Conservation (phyloP, 2,113 vertebrate species). For the Apodemus speciosus region DNA sequence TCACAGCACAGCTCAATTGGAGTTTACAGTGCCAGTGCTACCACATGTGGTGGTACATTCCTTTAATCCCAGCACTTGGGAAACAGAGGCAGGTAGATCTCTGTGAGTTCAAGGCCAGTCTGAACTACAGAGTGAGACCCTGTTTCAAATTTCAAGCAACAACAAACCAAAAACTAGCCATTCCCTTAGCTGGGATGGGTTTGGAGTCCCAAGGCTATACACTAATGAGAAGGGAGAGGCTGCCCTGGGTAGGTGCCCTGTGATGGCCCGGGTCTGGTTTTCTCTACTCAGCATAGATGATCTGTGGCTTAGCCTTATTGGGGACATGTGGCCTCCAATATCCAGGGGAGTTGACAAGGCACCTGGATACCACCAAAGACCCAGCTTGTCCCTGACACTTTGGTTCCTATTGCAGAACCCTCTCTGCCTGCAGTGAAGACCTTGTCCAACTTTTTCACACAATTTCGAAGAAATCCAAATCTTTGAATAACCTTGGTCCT, state of each 20-base stretch:
- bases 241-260: accelerated
- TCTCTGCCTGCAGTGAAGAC: background rate
- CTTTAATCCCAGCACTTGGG: background rate
- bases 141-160: background rate
- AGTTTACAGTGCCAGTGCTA: background rate
- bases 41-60: background rate
- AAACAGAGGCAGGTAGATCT: background rate
- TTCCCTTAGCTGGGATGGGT: background rate
- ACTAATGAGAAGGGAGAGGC: background rate
- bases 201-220: background rate
- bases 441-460: constrained; percentile 27
- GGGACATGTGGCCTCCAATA: too few relatives aligned
- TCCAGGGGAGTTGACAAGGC: background rate
- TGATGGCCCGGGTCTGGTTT: background rate
- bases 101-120: background rate
- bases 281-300: background rate
- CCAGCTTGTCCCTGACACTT: too few relatives aligned
- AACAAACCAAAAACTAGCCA: background rate
- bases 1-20: too few relatives aligned
- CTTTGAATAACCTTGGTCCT: constrained; percentile 75
- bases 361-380: background rate
- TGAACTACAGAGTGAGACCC: background rate
- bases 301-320: background rate
- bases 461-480: constrained; percentile 76
- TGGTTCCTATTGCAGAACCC: background rate